These are phyloP conservation scores for Calidris pugnax DNA, from an alignment of 2,113 vertebrate species.

Conservation along the genomic window DNA sequence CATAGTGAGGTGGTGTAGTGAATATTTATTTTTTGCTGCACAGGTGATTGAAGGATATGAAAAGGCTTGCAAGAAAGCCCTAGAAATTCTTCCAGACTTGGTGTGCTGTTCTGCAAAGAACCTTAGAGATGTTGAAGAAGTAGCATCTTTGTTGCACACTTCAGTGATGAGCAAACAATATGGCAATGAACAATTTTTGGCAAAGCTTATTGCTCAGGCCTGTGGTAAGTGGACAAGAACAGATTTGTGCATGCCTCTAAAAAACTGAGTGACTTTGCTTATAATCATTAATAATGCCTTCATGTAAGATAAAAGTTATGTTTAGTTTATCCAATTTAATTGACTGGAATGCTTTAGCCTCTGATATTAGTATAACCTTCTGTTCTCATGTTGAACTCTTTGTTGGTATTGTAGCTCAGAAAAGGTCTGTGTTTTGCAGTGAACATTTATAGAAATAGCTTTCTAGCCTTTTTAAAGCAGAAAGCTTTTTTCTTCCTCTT, in stretches of 20 bases:
- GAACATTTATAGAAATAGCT: not conserved
- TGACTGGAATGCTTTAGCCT: not conserved
- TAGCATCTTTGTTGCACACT: constrained; percentile 83
- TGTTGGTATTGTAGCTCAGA: not conserved
- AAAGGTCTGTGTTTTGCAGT: not conserved
- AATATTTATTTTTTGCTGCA: not conserved
- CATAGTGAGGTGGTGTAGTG: not conserved
- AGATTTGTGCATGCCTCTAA: not conserved
- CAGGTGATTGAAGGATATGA: constrained; percentile 97
- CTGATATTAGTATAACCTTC: not conserved
- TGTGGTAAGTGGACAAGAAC: constrained; percentile 83
- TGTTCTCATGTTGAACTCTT: not conserved
- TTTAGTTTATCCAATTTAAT: not conserved
- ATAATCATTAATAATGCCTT: not conserved
- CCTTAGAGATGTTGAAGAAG: constrained; percentile 85
- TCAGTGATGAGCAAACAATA: constrained; percentile 97
- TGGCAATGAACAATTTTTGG: constrained; percentile 89
- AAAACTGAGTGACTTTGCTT: not conserved
- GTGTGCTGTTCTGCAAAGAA: constrained; percentile 90
- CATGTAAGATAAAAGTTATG: not conserved
- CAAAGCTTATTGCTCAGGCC: constrained; percentile 91
- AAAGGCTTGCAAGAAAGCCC: constrained; percentile 90
- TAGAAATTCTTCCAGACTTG: constrained; percentile 90
- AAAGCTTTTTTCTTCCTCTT: not conserved
- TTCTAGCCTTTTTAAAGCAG: not conserved